Base-by-base conservation (phyloP, 2,113 vertebrate genomes). In the Procavia capensis region DNA sequence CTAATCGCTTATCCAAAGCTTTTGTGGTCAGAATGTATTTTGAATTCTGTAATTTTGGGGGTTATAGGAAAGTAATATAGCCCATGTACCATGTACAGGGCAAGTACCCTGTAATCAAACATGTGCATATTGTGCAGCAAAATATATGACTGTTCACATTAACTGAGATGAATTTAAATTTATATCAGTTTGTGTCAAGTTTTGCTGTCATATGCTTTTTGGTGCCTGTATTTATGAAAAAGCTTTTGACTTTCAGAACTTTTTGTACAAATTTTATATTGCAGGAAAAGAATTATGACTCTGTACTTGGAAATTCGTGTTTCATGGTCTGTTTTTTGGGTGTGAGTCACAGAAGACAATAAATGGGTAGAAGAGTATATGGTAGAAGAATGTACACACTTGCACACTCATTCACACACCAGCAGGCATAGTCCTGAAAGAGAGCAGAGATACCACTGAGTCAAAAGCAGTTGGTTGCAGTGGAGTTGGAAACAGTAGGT, bases 111-210 rank as follows among this genome's bases (percentile, higher is more conserved):
- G 54, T 57, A 36, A 74, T 90, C 85, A 96, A 20, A 57, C 29
- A 27, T 4, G 29, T 22, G 39, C 22, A 72, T 72, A 20, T 45
- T 70, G 59, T 50, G 78, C 17, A 79, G 75, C 47, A 70, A 50
- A 90, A n/a, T 41, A 47, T 57, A 75, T 57, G 92, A 68, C 79
- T 61, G 0, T 82, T 43, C 85, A 34, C 74, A 27, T 61, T 72
- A 57, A 94, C 90, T 93, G 93, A 97, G 95, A 82, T 41, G 45
- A 92, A 88, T 94, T 66, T 85, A 94, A 89, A 91, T 50, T 83
- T 84, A 27, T n/a, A 45, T 80, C 93, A 79, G 85, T 84, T 93
- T 63, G 3, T 24, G 75, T 78, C 94, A 70, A 63, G 54, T 79
- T 91, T 82, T 93, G 85, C 86, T 94, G 96, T 84, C 89, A 57